Conservation (phyloP, 2,888 invertebrate species). For the Mimachlamys varia region DNA sequence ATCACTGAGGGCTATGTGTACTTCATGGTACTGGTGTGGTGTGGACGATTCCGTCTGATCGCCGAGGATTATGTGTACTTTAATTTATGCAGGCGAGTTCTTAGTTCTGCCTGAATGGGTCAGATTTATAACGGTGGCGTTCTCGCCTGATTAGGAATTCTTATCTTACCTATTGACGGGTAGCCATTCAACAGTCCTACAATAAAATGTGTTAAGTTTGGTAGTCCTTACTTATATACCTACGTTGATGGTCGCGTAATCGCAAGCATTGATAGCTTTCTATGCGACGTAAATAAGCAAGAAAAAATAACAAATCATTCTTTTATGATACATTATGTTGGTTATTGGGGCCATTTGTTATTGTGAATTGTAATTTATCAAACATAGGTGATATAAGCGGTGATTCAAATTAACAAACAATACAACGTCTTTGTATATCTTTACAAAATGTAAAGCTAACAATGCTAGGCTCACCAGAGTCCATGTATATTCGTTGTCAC, state of each 20-base stretch:
- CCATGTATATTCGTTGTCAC: background rate
- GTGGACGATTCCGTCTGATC: background rate
- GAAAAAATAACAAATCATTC: background rate
- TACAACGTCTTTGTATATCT: no score
- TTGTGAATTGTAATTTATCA: background rate
- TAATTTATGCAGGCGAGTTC: background rate
- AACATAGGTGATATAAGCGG: background rate
- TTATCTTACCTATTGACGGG: conserved; percentile 14
- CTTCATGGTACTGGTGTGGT: background rate
- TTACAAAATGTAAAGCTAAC: background rate
- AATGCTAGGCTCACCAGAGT: background rate
- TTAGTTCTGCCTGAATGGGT: conserved; percentile 21
- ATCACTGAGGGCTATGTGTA: background rate
- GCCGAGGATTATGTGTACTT: background rate
- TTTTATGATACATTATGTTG: background rate
- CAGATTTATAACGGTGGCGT: background rate
- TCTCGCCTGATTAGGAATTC: conserved; percentile 1
- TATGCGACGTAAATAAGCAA: background rate
- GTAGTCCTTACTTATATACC: conserved; percentile 3
- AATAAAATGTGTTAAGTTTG: conserved; percentile 20
- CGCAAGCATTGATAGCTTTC: background rate
- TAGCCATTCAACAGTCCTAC: background rate
- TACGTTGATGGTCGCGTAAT: background rate
- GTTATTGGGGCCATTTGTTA: background rate
- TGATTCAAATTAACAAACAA: background rate